A percentile compares a stretch with the other conserved stretches of the same genome.
These are phyloP conservation scores for Hypomecis punctinalis DNA, from an alignment of 2,888 invertebrate genomes.

Conservation along the genomic window DNA sequence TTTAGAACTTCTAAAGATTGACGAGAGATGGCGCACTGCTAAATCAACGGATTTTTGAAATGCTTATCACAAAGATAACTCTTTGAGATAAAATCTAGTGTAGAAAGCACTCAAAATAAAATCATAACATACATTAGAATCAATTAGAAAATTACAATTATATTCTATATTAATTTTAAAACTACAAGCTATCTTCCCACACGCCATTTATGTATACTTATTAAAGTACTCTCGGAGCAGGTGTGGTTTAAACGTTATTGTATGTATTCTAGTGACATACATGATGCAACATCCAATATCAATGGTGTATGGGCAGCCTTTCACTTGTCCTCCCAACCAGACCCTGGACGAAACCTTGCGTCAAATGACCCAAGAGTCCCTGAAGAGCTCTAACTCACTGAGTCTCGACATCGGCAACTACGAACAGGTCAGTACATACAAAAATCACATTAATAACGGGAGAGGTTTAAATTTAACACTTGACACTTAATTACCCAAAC, in stretches of 20 bases:
- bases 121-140: too few relatives aligned
- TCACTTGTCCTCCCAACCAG: constrained; percentile 85
- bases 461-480: not conserved
- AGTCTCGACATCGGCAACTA: constrained; percentile 56
- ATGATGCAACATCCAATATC: constrained; percentile 78
- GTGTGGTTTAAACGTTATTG: too few relatives aligned
- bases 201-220: not conserved
- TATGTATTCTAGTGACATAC: constrained; percentile 84
- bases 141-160: too few relatives aligned
- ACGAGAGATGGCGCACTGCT: too few relatives aligned
- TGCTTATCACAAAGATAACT: too few relatives aligned
- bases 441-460: not conserved
- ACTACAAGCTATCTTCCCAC: too few relatives aligned
- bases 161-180: too few relatives aligned
- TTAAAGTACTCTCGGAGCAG: too few relatives aligned
- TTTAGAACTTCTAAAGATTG: too few relatives aligned
- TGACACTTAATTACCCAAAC: not conserved
- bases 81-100: too few relatives aligned
- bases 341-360: constrained; percentile 16
- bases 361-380: constrained; percentile 37
- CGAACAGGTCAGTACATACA: constrained; percentile 55
- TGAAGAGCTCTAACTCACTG: constrained; percentile 46
- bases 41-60: too few relatives aligned
- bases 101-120: too few relatives aligned
- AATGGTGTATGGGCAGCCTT: constrained; percentile 72